Base-by-base conservation (phyloP, 1,140 invertebrate genomes). In the Tetraneura akinire region DNA sequence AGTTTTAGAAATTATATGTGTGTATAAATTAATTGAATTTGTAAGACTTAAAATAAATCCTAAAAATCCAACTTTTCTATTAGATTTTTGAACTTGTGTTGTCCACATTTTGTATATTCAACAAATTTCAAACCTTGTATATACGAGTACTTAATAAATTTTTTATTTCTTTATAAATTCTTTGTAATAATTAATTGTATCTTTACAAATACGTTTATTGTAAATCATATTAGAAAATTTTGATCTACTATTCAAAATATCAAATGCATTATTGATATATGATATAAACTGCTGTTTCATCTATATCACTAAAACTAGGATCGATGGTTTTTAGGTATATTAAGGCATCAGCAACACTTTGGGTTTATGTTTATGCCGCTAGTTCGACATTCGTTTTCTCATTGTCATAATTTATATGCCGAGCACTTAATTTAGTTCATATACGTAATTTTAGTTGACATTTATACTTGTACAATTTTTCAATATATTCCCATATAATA, bases 191-290 rank as follows among this genome's bases (percentile, higher is more conserved):
- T 62, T 62, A 9, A 32, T 18, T 29, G 29, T 62, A 10, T 62
- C 57, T 62, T 29, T 16, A 16, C 11, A 62, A 16, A 32, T 32
- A 3, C 26, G 57, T 62, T 62, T 62, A 62, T 29, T 62, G n/a
- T 16, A 62, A 18, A 1, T 4, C 14, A 32, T 62, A 32, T 62
- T 62, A 32, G 57, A 62, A 18, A 62, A 62, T 18, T 16, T 62
- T 62, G 57, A 62, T 16, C 76, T 8, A 49, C 13, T 64, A 49
- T 80, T 80, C 18, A 66, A 49, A 6, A 80, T 64, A 66, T 80
- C 76, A 64, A 80, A 80, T 5, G 23, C 23, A 45, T 78, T 45
- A 60, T 78, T 78, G 11, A 78, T 42, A 23, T 45, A 21, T 78
- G 14, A 32, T 21, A 60, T 62, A 78, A 42, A 18, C 32, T 37